These are phyloP conservation scores for Morinoia aosen DNA, from an alignment of 2,888 invertebrate species.

Conservation along the genomic window DNA sequence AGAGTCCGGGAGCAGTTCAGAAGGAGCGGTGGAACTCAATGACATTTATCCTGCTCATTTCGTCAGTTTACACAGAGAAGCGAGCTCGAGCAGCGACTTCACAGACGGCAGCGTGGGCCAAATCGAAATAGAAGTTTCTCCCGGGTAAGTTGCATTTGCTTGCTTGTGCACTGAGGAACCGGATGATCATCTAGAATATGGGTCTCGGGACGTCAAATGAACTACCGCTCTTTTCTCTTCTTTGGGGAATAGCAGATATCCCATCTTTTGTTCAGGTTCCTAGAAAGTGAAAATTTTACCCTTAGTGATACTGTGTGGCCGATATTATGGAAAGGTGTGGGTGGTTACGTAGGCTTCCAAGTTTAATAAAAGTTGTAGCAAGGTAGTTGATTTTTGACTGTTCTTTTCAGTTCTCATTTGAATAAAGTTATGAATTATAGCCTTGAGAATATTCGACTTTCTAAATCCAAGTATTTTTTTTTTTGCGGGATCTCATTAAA, in stretches of 20 bases:
- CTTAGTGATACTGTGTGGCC: not conserved
- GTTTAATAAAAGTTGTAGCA: not conserved
- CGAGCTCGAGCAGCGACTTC: slow-evolving; percentile 48
- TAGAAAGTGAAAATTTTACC: not conserved
- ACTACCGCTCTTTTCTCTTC: not conserved
- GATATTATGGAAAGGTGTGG: not conserved
- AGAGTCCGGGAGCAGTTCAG: slow-evolving; percentile 36
- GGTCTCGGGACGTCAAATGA: not conserved
- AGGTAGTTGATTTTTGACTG: not conserved
- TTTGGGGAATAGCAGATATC: not conserved
- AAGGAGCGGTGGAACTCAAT: slow-evolving; percentile 41
- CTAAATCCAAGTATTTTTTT: not conserved
- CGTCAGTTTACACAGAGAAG: slow-evolving; percentile 42
- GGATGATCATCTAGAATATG: not conserved
- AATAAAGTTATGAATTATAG: not conserved
- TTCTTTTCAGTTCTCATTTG: not conserved
- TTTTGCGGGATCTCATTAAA: not conserved
- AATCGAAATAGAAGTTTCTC: slow-evolving; percentile 41
- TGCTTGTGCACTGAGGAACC: not conserved
- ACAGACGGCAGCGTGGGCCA: slow-evolving; percentile 42
- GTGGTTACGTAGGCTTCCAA: not conserved
- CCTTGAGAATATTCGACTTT: not conserved
- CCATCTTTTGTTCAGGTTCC: not conserved
- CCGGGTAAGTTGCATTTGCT: slow-evolving; percentile 27
- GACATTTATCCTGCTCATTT: slow-evolving; percentile 50